A percentile compares a stretch with the other conserved stretches of the same genome.
Conservation (phyloP, 2,113 vertebrate species). For the Cyprinodon brontotheroides region DNA sequence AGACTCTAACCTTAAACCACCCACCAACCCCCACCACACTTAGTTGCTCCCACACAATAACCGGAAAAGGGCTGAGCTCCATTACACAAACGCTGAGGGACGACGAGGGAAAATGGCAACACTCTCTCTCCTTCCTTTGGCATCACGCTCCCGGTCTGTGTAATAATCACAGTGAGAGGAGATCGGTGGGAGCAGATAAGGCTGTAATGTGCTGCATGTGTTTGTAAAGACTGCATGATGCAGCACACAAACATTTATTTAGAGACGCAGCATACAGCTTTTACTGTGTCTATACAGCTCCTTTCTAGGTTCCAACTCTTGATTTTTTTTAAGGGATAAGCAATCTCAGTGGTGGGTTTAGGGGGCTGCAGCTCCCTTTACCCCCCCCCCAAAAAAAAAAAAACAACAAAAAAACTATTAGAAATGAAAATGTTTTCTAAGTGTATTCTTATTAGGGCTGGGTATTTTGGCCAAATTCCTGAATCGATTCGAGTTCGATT, state of each 20-base stretch:
- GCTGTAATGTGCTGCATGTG: slow-evolving; percentile 9
- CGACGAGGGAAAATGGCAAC: slow-evolving; percentile 66
- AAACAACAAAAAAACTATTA: no score
- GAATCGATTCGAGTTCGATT: no score
- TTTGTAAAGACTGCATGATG: background rate
- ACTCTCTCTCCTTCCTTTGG: slow-evolving; percentile 60
- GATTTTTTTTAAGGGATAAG: no score
- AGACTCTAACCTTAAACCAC: slow-evolving; percentile 33
- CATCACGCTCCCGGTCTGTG: slow-evolving; percentile 43
- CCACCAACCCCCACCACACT: slow-evolving; percentile 1
- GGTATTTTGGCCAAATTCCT: no score
- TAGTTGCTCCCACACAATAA: slow-evolving; percentile 69
- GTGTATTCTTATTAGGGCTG: no score
- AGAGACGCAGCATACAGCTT: slow-evolving; percentile 3
- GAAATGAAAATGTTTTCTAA: no score
- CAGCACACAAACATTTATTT: slow-evolving; percentile 4
- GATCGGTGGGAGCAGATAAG: slow-evolving; percentile 27
- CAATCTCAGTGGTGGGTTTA: no score
- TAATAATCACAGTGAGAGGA: slow-evolving; percentile 46
- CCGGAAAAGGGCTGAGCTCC: slow-evolving; percentile 78
- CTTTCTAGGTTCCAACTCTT: no score
- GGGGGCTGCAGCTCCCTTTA: no score
- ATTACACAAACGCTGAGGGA: slow-evolving; percentile 68
- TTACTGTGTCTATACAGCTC: slow-evolving; percentile 12
- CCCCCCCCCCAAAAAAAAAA: no score